Percentiles rank a stretch among this genome's conserved stretches.
These are phyloP conservation scores for Malurus alboscapulatus DNA, from an alignment of 2,113 vertebrate species.

Conservation along the genomic window DNA sequence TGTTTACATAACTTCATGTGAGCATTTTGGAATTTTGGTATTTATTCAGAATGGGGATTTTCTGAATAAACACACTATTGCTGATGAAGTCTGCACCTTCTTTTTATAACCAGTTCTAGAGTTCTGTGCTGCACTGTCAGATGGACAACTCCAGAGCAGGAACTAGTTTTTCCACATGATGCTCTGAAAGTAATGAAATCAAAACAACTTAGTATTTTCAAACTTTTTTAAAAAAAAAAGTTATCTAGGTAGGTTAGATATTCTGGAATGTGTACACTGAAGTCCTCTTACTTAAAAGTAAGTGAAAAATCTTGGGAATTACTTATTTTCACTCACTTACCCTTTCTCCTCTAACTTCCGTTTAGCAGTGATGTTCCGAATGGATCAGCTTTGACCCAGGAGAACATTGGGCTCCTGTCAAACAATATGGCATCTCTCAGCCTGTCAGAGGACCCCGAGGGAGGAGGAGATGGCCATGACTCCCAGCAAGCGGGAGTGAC, in stretches of 20 bases:
- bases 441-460: slow-evolving; percentile 82
- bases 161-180: not conserved
- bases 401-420: slow-evolving; percentile 85
- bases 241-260: not conserved
- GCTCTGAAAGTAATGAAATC: not conserved
- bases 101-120: not conserved
- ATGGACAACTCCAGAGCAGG: not conserved
- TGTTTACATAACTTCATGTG: not conserved
- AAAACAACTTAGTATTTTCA: not conserved
- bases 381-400: slow-evolving; percentile 85
- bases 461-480: slow-evolving; percentile 79
- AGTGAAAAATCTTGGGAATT: not conserved
- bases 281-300: not conserved
- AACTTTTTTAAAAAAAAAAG: not conserved
- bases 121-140: not conserved
- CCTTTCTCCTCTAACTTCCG: not conserved
- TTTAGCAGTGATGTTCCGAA: slow-evolving; percentile 88
- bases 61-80: not conserved
- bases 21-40: not conserved
- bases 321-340: not conserved
- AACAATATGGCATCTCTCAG: slow-evolving; percentile 86
- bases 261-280: not conserved
- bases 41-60: not conserved
- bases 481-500: slow-evolving; percentile 84
- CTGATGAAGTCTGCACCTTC: not conserved